Conservation (phyloP, 2,797 vertebrate species). For the Sebastolobus altivelis region DNA sequence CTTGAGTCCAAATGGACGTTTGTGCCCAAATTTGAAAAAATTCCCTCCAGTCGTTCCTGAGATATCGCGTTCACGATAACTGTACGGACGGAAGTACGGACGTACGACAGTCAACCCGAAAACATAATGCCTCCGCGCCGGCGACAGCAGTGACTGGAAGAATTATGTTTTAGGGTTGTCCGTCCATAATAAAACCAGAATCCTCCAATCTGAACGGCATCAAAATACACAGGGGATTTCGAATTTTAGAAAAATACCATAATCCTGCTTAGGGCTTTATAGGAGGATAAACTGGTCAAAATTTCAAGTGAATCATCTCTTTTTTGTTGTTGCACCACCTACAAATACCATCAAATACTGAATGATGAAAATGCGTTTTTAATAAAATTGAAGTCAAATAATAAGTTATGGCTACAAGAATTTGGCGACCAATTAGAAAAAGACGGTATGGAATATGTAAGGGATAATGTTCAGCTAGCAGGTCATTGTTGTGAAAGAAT, state of each 20-base stretch:
- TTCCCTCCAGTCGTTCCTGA: too few relatives aligned
- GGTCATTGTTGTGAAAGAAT: too few relatives aligned
- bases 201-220: not conserved
- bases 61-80: too few relatives aligned
- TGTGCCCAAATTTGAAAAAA: too few relatives aligned
- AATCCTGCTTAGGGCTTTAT: not conserved
- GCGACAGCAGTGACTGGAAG: too few relatives aligned
- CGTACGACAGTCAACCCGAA: too few relatives aligned
- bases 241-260: not conserved
- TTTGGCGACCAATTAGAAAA: not conserved
- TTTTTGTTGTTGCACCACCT: not conserved
- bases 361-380: too few relatives aligned
- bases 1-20: too few relatives aligned
- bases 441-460: fast-evolving
- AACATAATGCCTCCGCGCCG: too few relatives aligned
- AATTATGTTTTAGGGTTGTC: too few relatives aligned
- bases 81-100: too few relatives aligned
- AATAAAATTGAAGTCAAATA: not conserved
- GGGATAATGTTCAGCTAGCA: too few relatives aligned
- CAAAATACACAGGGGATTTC: not conserved
- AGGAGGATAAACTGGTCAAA: not conserved
- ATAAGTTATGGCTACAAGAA: not conserved
- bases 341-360: not conserved
- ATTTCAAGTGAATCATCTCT: not conserved
- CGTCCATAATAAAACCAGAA: not conserved